Evolutionary conservation across 2,888 invertebrate species (phyloP).

Genomic region (Drosophila siamana): DNA sequence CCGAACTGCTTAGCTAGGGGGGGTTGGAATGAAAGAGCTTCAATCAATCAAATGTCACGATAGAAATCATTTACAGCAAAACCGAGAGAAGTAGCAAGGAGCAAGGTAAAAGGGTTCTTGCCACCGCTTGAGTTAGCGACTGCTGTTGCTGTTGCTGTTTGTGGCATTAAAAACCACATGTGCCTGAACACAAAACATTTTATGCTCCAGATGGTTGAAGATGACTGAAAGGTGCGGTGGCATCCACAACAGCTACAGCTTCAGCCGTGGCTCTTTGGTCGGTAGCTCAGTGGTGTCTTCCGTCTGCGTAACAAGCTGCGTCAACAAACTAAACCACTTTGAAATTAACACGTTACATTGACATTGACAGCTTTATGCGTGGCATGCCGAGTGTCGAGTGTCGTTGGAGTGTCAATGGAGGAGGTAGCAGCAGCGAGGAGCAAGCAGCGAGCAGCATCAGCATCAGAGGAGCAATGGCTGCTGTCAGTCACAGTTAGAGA

Average conservation of each 20-base stretch:
- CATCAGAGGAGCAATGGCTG: slow-evolving; percentile 27
- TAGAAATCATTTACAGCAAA: slow-evolving; percentile 62
- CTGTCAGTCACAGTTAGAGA: slow-evolving; percentile 69
- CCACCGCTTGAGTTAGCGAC: background rate
- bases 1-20: slow-evolving; percentile 37
- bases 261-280: background rate
- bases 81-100: slow-evolving; percentile 18
- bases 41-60: slow-evolving; percentile 75
- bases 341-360: slow-evolving; percentile 82
- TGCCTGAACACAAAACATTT: slow-evolving; percentile 65
- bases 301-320: slow-evolving; percentile 71
- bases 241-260: background rate
- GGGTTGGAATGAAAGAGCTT: slow-evolving; percentile 57
- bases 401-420: slow-evolving; percentile 22
- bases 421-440: background rate
- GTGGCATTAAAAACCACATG: slow-evolving; percentile 73
- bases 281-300: slow-evolving; percentile 38
- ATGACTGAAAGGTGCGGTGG: slow-evolving; percentile 12
- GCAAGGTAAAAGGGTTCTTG: slow-evolving; percentile 43
- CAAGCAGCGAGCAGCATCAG: no score
- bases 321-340: slow-evolving; percentile 81
- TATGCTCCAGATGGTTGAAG: slow-evolving; percentile 43
- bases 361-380: slow-evolving; percentile 82
- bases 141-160: slow-evolving; percentile 14
- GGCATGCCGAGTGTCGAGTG: slow-evolving; percentile 73